A percentile compares a stretch with the other conserved stretches of the same genome.
These are phyloP conservation scores for Silurus glanis DNA, from an alignment of 2,113 vertebrate genomes.

Conservation along the genomic window DNA sequence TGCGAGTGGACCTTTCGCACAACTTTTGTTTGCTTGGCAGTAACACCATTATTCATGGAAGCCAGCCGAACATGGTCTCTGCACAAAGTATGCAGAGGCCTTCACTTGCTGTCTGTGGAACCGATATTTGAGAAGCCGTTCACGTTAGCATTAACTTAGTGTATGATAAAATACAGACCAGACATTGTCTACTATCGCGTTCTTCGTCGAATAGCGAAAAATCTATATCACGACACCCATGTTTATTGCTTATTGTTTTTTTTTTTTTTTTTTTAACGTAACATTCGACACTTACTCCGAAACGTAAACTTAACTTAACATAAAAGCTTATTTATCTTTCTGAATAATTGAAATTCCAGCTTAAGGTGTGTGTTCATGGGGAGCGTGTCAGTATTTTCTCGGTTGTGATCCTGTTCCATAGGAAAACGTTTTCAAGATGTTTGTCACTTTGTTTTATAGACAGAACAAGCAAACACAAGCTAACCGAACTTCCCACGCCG, in stretches of 20 bases:
- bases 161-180: too few relatives aligned
- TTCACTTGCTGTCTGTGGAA: not conserved
- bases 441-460: constrained; percentile 50
- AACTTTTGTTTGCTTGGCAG: not conserved
- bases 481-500: constrained; percentile 71
- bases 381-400: not conserved
- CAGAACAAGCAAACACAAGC: constrained; percentile 70
- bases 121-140: not conserved
- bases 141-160: not conserved
- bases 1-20: not conserved
- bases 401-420: not conserved
- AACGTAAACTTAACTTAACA: too few relatives aligned
- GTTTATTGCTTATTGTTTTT: not conserved
- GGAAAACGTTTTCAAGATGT: not conserved
- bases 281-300: not conserved
- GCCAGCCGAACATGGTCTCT: not conserved
- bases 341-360: not conserved
- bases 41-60: not conserved
- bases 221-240: not conserved
- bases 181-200: not conserved
- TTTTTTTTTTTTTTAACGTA: too few relatives aligned
- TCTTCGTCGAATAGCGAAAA: not conserved
- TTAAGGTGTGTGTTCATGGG: not conserved
- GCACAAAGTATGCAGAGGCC: not conserved
- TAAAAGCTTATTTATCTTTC: constrained; percentile 1